Evolutionary conservation across 2,797 vertebrate species (phyloP), one percentile per base, ranked within the genome.

Genomic region (Melanotaenia boesemani): DNA sequence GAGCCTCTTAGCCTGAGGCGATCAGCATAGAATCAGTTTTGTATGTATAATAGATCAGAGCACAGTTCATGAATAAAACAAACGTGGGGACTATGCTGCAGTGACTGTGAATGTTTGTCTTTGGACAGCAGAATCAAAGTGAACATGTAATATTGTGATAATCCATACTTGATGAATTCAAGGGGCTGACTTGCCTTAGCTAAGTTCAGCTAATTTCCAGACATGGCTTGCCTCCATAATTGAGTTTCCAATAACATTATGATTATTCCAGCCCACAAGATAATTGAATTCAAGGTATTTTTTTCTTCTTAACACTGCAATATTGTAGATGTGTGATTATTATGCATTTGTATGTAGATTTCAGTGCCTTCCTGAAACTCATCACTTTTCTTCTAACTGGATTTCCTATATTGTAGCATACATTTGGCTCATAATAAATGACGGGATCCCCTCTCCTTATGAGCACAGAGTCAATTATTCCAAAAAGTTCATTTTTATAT

Each of bases 201-300:
- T 96, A 98, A 96, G 95, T 96, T 97, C 96, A 97, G 97, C 97
- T 99, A 98, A 99, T 99, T 99, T 97, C 95, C 96, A 91, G 94
- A 98, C 97, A 98, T 95, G 96, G 96, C 96, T 98, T 97, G 96
- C 96, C 96, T 97, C 95, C 93, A 92, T 99, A 99, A 99, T 99
- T 99, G 97, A 98, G 97, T 99, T 99, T 99, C 96, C 97, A 99
- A 99, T 99, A 99, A 98, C 97, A 97, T 99, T 99, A 99, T 97
- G 97, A 99, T 99, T 98, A 98, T 99, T 98, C 96, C 93, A 93
- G 91, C 94, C 94, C 96, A 96, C 98, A 95, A 96, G 96, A 97
- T 99, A 99, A 99, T 99, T 99, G 96, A 98, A 99, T 99, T 96
- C 95, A 96, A 95, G 95, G 95, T 98, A 96, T 97, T 97, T 91